Evolutionary conservation across 92 coral and sea anemone species (phyloP).

Genomic region (Heliopora coerulea): DNA sequence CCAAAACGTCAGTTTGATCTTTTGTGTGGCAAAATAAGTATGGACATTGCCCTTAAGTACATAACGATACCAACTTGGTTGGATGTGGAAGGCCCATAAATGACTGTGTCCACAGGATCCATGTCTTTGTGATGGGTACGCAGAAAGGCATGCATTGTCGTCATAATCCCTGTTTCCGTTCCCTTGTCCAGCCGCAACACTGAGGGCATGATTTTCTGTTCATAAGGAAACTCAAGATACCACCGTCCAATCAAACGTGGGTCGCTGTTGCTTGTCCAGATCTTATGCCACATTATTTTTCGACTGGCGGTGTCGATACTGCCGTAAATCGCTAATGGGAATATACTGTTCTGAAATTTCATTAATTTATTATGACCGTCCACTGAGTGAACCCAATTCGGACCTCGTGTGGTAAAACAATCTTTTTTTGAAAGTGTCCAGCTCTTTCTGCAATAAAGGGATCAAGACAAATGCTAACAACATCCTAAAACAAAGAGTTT

Average conservation of each 20-base stretch:
- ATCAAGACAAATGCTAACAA: no score
- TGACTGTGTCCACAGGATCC: constrained; percentile 31
- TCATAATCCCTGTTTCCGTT: constrained; percentile 63
- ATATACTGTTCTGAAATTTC: constrained; percentile 56
- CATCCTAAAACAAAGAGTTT: no score
- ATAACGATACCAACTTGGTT: constrained; percentile 15
- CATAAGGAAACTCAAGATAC: constrained; percentile 61
- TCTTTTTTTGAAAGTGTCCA: no score
- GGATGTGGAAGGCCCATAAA: constrained; percentile 39
- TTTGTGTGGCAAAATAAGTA: background rate
- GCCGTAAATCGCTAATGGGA: constrained; percentile 64
- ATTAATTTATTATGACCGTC: constrained; percentile 52
- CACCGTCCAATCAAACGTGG: constrained; percentile 40
- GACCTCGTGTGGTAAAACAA: constrained; percentile 12
- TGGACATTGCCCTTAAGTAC: background rate
- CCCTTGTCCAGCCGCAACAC: constrained; percentile 60
- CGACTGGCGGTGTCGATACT: constrained; percentile 61
- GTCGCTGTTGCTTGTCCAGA: constrained; percentile 58
- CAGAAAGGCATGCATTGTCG: constrained; percentile 62
- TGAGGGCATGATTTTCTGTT: constrained; percentile 49
- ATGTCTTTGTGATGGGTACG: no score
- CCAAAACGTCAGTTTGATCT: background rate
- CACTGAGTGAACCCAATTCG: constrained; percentile 28
- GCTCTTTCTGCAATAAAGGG: no score
- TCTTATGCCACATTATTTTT: constrained; percentile 49